phyloP scores from a whole-genome alignment of 1,140 invertebrate species.

The Acromyrmex echinatior region DNA sequence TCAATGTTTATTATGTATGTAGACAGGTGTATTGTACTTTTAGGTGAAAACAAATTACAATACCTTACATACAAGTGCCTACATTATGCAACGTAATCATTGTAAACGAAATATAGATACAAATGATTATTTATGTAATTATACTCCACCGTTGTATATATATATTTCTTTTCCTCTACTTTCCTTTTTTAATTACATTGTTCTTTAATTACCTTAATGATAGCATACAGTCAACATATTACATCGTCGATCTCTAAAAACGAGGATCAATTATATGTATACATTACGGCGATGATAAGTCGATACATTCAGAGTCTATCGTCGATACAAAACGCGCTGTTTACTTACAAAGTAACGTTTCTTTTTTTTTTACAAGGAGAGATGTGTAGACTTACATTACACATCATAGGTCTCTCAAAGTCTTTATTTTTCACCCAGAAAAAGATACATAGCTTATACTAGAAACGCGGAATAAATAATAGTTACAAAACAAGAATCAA shows the following conservation, averaged over 20 bases:
- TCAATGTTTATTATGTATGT: conserved; percentile 57
- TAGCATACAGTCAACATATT: conserved; percentile 25
- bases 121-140: conserved; percentile 67
- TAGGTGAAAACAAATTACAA: conserved; percentile 60
- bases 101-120: conserved; percentile 70
- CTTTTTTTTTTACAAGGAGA: conserved; percentile 34
- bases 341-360: neutral
- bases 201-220: neutral
- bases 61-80: conserved; percentile 77
- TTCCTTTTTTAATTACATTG: conserved; percentile 23
- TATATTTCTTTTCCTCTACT: conserved; percentile 7
- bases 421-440: conserved; percentile 10
- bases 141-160: neutral
- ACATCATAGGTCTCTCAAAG: conserved; percentile 18
- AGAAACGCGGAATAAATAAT: conserved; percentile 23
- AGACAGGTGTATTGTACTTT: conserved; percentile 60
- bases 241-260: conserved; percentile 29
- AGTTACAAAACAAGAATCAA: neutral
- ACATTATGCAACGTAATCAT: conserved; percentile 66
- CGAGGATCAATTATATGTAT: conserved; percentile 9
- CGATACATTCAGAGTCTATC: neutral
- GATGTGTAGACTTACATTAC: neutral
- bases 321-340: conserved; percentile 17
- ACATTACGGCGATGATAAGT: conserved; percentile 26
- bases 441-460: neutral